Base-by-base conservation (phyloP, 2,113 vertebrate species). In the Hoplias malabaricus region DNA sequence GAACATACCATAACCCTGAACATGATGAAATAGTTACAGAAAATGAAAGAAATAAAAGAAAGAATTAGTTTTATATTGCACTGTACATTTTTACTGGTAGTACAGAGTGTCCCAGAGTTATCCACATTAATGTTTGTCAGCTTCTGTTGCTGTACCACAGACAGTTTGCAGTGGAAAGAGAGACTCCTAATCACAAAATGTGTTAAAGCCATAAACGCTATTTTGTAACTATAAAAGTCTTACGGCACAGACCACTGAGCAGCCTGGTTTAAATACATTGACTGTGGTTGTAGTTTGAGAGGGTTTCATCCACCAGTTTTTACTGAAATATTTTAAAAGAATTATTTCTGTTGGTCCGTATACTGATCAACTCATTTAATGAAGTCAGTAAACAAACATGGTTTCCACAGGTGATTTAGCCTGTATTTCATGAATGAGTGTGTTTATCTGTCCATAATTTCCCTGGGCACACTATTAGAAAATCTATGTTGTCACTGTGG, bases 311-410 rank as follows among this genome's bases (percentile, higher is more conserved):
- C 54, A 48, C 38, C 42, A 36, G 14, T 36, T 43, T n/a, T 25
- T 54, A 69, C 5, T 5, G 40, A 14, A 56, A 42, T 38, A 14
- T 21, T 76, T 42, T 57, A 0, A 11, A n/a, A 42, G 69, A 46
- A 77, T 69, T 69, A 46, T 27, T 57, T 12, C 12, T 9, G 50
- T 43, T 4, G n/a, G 54, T 57, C 23, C 27, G 50, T n/a, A 19
- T 1, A 12, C 62, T 21, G 16, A 25, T 40, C 50, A 7, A 48
- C 46, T 56, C 38, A 31, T 57, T 46, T 62, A 78, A 78, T 78
- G 59, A 59, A 57, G n/a, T 77, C 25, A 25, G 63, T 57, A 76
- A 69, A 33, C 54, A 76, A 69, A 46, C 56, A 68, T 25, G n/a
- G 62, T 57, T 43, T 16, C 50, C 31, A 27, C 59, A 29, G n/a